These are phyloP conservation scores for Heterotis niloticus DNA, from an alignment of 2,113 vertebrate species.

Conservation along the genomic window DNA sequence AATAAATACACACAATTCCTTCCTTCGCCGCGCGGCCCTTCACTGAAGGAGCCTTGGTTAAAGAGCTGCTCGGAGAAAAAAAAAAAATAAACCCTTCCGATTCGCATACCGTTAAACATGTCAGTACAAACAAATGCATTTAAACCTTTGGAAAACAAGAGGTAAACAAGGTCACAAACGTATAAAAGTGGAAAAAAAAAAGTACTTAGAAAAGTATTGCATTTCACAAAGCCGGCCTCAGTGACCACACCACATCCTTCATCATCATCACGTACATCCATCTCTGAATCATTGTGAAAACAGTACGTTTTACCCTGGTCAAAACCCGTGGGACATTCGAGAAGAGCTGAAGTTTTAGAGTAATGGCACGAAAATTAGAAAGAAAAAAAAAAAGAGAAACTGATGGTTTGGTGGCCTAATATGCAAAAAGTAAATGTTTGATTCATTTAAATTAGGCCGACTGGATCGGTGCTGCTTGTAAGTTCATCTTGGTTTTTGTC, in stretches of 20 bases:
- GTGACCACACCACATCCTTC: conserved; percentile 19
- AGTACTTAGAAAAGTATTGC: conserved; percentile 46
- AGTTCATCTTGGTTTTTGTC: background rate
- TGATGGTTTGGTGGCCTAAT: background rate
- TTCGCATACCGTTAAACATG: conserved; percentile 45
- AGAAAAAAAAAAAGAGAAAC: no score
- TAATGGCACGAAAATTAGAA: background rate
- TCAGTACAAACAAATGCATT: conserved; percentile 26
- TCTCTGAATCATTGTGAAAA: conserved; percentile 1
- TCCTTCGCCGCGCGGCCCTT: conserved; percentile 12
- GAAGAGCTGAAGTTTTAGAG: conserved; percentile 1
- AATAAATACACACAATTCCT: conserved; percentile 14
- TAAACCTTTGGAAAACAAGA: conserved; percentile 27
- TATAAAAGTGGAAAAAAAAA: conserved; percentile 73
- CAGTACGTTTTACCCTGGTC: background rate
- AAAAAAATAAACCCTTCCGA: no score
- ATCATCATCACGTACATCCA: conserved; percentile 16
- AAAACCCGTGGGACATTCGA: conserved; percentile 21
- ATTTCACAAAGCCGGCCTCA: conserved; percentile 27
- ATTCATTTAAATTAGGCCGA: background rate
- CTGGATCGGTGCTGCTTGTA: background rate
- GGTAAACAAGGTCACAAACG: conserved; percentile 36
- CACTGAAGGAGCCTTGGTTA: background rate
- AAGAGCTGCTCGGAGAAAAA: no score
- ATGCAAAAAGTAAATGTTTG: background rate